These are phyloP conservation scores for Xiphophorus maculatus DNA, from an alignment of 2,113 vertebrate species.

Conservation along the genomic window DNA sequence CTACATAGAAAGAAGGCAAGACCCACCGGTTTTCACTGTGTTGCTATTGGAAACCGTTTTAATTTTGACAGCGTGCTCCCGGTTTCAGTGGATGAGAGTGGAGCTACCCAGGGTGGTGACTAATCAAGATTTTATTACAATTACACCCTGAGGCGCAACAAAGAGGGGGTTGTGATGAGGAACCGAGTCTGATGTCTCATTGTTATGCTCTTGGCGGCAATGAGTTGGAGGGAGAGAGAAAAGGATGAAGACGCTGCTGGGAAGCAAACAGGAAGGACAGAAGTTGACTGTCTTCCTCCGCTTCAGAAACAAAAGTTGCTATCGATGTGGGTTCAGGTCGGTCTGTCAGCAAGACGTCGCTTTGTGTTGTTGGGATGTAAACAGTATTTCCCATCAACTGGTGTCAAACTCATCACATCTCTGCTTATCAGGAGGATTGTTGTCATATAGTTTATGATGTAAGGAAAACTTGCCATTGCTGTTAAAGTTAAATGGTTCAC, in stretches of 20 bases:
- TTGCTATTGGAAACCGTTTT: slow-evolving; percentile 66
- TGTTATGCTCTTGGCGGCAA: slow-evolving; percentile 20
- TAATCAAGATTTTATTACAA: slow-evolving; percentile 63
- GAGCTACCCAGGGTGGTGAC: slow-evolving; percentile 39
- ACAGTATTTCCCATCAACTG: too few species aligned
- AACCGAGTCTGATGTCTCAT: slow-evolving; percentile 38
- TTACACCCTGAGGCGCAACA: slow-evolving; percentile 50
- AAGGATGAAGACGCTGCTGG: slow-evolving; percentile 10
- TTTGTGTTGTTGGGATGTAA: too few species aligned
- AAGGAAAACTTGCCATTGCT: neutral
- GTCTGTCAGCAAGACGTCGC: neutral
- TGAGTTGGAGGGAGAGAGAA: slow-evolving; percentile 4
- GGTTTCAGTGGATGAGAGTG: slow-evolving; percentile 44
- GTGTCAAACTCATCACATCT: too few species aligned
- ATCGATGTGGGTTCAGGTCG: neutral
- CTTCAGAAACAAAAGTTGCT: neutral
- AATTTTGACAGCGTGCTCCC: slow-evolving; percentile 49
- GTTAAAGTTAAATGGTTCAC: too few species aligned
- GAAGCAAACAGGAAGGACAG: slow-evolving; percentile 3
- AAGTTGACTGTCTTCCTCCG: neutral
- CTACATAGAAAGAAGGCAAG: slow-evolving; percentile 20
- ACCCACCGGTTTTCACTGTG: slow-evolving; percentile 20
- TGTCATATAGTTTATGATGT: too few species aligned
- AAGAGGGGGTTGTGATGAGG: slow-evolving; percentile 30
- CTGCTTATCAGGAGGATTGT: too few species aligned